These are phyloP conservation scores for Adineta ricciae DNA, from an alignment of 2,888 invertebrate genomes.

Conservation along the genomic window DNA sequence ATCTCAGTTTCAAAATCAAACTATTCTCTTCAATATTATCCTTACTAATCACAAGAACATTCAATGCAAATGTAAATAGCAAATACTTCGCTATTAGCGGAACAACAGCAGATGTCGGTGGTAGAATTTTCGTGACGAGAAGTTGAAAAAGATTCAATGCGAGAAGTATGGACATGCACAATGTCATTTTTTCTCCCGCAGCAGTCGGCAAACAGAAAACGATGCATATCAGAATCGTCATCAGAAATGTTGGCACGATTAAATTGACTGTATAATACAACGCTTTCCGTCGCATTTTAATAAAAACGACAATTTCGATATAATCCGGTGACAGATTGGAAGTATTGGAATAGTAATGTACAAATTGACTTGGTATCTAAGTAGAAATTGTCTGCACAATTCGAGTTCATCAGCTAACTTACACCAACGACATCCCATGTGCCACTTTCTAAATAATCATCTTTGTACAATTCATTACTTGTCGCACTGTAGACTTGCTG, in stretches of 20 bases:
- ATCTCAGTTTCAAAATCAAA: no score
- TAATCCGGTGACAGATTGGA: background rate
- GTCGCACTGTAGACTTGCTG: background rate
- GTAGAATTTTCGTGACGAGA: slow-evolving; percentile 30
- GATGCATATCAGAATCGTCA: slow-evolving; percentile 92
- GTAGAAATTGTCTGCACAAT: no score
- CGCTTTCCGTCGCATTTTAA: slow-evolving; percentile 87
- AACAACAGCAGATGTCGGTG: slow-evolving; percentile 33
- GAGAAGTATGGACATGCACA: slow-evolving; percentile 91
- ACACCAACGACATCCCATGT: slow-evolving; percentile 56
- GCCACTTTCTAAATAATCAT: slow-evolving; percentile 33
- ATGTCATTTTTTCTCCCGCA: slow-evolving; percentile 77
- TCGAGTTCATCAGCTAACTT: background rate
- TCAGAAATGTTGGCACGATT: slow-evolving; percentile 91
- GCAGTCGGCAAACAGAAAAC: slow-evolving; percentile 98
- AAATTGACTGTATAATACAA: slow-evolving; percentile 98
- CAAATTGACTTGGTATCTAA: slow-evolving; percentile 13
- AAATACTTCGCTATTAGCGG: slow-evolving; percentile 33
- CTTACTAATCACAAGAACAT: slow-evolving; percentile 23
- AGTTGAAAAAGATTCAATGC: slow-evolving; percentile 88
- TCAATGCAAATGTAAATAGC: slow-evolving; percentile 33
- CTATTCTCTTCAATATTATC: background rate
- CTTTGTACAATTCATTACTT: background rate
- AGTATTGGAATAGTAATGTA: background rate
- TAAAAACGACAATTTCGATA: slow-evolving; percentile 73